A percentile compares a stretch with the other conserved stretches of the same genome.
Evolutionary conservation across 1,140 invertebrate species (phyloP).

Genomic region (Potamilus streckersoni): DNA sequence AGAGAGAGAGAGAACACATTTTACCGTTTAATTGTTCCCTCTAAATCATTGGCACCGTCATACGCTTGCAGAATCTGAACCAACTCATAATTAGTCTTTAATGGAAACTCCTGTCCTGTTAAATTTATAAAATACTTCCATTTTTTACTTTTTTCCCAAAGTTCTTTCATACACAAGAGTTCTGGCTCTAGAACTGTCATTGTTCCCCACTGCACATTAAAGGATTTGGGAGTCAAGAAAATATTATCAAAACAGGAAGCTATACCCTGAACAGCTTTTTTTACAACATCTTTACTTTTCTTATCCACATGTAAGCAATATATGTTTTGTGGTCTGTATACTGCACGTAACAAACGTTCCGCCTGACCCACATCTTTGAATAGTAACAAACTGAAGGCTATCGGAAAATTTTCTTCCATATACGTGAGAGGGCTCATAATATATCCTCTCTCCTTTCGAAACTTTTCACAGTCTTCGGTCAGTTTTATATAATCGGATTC

Average conservation of each 20-base stretch:
- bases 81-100: conserved; percentile 55
- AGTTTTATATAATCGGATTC: conserved; percentile 3
- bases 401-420: too few species aligned
- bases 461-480: conserved; percentile 12
- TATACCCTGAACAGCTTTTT: conserved; percentile 40
- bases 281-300: conserved; percentile 33
- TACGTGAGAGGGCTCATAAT: too few species aligned
- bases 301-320: conserved; percentile 62
- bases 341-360: conserved; percentile 54
- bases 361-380: background rate
- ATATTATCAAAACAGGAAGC: conserved; percentile 57
- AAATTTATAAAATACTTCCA: conserved; percentile 61
- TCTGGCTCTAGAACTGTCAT: conserved; percentile 46
- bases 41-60: conserved; percentile 50
- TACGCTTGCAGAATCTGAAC: conserved; percentile 46
- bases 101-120: conserved; percentile 57
- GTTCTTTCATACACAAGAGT: conserved; percentile 55
- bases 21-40: conserved; percentile 8
- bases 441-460: conserved; percentile 29
- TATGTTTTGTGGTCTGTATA: conserved; percentile 63
- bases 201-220: conserved; percentile 40
- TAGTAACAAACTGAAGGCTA: too few species aligned
- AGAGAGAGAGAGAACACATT: background rate
- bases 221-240: conserved; percentile 36
- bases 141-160: conserved; percentile 37